These are phyloP conservation scores for Kryptolebias ocellatus DNA, from an alignment of 2,797 vertebrate genomes.

Conservation along the genomic window DNA sequence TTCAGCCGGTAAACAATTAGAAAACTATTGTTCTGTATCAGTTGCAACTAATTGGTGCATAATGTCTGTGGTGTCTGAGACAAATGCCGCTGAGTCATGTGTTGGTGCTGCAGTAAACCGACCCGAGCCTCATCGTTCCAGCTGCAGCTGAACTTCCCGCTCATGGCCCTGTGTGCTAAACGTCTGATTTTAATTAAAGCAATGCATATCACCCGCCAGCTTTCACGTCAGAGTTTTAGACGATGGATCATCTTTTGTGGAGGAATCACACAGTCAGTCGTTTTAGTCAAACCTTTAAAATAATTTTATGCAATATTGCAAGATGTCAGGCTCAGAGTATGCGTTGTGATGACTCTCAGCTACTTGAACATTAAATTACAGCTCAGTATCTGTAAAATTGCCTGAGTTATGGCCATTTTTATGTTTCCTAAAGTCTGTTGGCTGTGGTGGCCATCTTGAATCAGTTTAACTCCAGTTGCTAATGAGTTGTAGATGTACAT, in stretches of 20 bases:
- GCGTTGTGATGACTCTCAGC: too few species aligned
- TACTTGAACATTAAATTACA: slow-evolving; percentile 6
- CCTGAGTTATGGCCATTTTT: too few species aligned
- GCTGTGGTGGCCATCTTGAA: too few species aligned
- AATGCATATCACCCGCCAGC: slow-evolving; percentile 8
- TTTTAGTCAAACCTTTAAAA: slow-evolving; percentile 15
- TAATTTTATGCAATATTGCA: slow-evolving; percentile 30
- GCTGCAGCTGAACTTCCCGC: slow-evolving; percentile 34
- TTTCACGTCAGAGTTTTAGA: slow-evolving; percentile 25
- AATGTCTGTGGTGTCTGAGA: slow-evolving; percentile 46
- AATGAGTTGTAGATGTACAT: too few species aligned
- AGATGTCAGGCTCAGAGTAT: background rate
- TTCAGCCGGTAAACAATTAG: slow-evolving; percentile 30
- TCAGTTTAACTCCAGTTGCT: too few species aligned
- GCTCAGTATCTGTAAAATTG: too few species aligned
- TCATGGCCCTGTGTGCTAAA: background rate
- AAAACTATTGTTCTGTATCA: slow-evolving; percentile 30
- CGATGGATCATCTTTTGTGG: too few species aligned
- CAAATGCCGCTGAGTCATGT: slow-evolving; percentile 54
- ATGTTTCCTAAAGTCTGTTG: too few species aligned
- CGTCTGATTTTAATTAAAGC: too few species aligned
- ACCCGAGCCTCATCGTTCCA: slow-evolving; percentile 49
- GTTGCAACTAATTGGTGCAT: slow-evolving; percentile 43
- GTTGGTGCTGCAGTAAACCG: slow-evolving; percentile 35
- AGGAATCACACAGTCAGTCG: too few species aligned